A percentile compares a stretch with the other conserved stretches of the same genome.
phyloP scores from a whole-genome alignment of 1,140 invertebrate species.

The Coboldia fuscipes region DNA sequence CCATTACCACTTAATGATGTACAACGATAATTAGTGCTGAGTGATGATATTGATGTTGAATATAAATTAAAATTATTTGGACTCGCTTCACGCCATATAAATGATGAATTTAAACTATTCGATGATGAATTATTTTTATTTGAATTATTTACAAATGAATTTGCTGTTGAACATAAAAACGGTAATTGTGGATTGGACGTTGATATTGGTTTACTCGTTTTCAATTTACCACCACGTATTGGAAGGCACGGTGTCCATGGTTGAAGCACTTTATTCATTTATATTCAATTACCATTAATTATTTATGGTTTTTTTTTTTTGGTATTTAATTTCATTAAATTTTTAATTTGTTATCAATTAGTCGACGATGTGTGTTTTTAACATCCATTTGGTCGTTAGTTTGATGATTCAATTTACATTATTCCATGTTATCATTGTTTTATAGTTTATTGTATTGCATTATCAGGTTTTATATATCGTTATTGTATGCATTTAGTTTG shows the following conservation, averaged over 20 bases:
- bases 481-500: not conserved
- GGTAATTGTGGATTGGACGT: conserved; percentile 21
- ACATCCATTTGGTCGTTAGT: not conserved
- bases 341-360: not conserved
- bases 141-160: conserved; percentile 6
- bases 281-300: not conserved
- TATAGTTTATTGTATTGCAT: not conserved
- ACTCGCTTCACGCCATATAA: conserved; percentile 21
- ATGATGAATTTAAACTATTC: conserved; percentile 19
- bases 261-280: conserved; percentile 21
- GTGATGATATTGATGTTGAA: conserved; percentile 16
- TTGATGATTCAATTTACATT: not conserved
- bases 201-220: conserved; percentile 21
- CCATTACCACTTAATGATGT: conserved; percentile 9
- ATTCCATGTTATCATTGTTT: not conserved
- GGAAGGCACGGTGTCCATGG: conserved; percentile 21
- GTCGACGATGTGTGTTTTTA: no score
- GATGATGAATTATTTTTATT: conserved; percentile 11
- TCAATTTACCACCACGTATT: conserved; percentile 20
- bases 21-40: conserved; percentile 12
- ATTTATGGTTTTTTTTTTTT: conserved; percentile 1
- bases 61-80: conserved; percentile 21
- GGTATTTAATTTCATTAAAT: not conserved
- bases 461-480: conserved; percentile 2
- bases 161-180: conserved; percentile 11